Evolutionary conservation across 1,140 invertebrate species (phyloP), one percentile per base, ranked within the genome.

Genomic region (Cherax quadricarinatus): DNA sequence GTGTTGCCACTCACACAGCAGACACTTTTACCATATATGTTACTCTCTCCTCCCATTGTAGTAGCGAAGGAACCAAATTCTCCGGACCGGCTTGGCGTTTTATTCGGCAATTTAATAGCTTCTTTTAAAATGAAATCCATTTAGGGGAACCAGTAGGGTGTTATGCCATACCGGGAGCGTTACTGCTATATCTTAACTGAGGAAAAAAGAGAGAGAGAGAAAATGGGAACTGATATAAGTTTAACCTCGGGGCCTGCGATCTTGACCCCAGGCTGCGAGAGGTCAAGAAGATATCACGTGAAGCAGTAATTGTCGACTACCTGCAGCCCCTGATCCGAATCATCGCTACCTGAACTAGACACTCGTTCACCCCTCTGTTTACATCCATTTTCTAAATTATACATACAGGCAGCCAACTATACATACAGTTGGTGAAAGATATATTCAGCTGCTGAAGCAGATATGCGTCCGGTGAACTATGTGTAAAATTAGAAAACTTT

Each of bases 1-100:
- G 86, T 88, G 86, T 88, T 88, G 86, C 86, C 86, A 79, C 75
- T 57, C 30, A 57, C n/a, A 57, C 24, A n/a, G 73, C 86, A 88
- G 4, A 21, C 30, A 48, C 60, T 88, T 80, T 60, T 48, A 18
- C 73, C 78, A 41, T 41, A 57, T 84, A 41, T 49, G 62, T 70
- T 41, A 84, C 53, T 30, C 57, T 9, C 53, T 49, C 24, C 12
- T 66, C 18, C 73, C 49, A 48, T 60, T 88, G 86, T 79, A 41
- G 57, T 80, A 80, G 78, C 75, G 21, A 80, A 78, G n/a, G 30
- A 88, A 16, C n/a, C 18, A 80, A 53, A 48, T 0, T 75, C 18
- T 14, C 66, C 70, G 2, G 2, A 41, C 18, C 66, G 66, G 5
- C 66, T 70, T 18, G 5, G 66, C 14, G 66, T 18, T 18, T 41